Base-by-base conservation (phyloP, 2,888 invertebrate species). In the Taenaris catops region DNA sequence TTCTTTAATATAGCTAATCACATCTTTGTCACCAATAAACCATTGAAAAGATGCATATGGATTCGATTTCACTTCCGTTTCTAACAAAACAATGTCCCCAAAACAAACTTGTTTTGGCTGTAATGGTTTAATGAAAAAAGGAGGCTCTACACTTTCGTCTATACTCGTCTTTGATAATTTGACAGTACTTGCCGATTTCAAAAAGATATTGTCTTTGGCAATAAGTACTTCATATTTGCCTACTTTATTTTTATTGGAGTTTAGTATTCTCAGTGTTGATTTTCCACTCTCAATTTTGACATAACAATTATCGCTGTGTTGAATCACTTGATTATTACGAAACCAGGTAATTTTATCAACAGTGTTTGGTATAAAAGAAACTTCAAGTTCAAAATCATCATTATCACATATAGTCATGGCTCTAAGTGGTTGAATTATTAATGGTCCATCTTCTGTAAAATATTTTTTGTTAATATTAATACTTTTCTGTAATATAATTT, bases 211-310 rank as follows among this genome's bases (percentile, higher is more conserved):
- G 39, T 90, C 88, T 73, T 94, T 49, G 55, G 91, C 89, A n/a
- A 95, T 92, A 11, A 92, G 87, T 6, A 96, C 92, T 87, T 96
- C 96, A 71, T 96, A 97, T 72, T 95, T 96, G 12, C 97, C 97
- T 40, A 90, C 89, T 62, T 94, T 93, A 58, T 92, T 92, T 64
- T 92, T 92, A 23, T 90, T 90, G 53, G 90, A 89, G 46, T 93
- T 91, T 18, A 88, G 79, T 40, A 96, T 90, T 49, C 74, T 88
- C 11, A 96, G 75, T 23, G 78, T 89, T 0, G 94, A 93, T 42
- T 83, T 89, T 25, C 88, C 91, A 39, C 91, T 89, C 45, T 89
- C 88, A 8, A 84, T 87, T 3, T 76, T 73, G 29, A 94, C 90
- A 18, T 78, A 66, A 40, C 89, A 90, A 46, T 92, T 90, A 28